Evolutionary conservation across 2,113 vertebrate genomes (phyloP), one percentile per base, ranked within the genome.

Genomic region (Mesitornis unicolor): DNA sequence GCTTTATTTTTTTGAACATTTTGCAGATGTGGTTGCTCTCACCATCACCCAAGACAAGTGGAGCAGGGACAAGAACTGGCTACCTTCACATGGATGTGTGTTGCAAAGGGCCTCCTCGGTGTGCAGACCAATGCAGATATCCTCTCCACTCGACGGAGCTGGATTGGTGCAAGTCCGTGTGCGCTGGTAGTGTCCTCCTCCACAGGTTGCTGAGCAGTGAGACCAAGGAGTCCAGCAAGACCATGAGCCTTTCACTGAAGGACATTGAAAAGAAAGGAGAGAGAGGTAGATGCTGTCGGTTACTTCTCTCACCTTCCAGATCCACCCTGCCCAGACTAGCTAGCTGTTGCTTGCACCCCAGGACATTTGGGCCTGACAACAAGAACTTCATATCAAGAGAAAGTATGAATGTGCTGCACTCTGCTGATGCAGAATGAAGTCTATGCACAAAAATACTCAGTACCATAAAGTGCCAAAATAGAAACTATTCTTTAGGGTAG

Each of bases 171-270:
- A 99, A 86, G 99, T 99, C 42, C 99, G 98, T 0, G 99, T 99
- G 80, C 99, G 99, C 86, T 99, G 99, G 93, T 99, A 99, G 96
- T 99, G 99, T 16, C 99, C 99, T 8, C 99, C 99, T 7, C 99
- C 99, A 11, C 99, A 99, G 20, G 99, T 99, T 65, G 99, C 99
- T 5, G 99, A 99, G 95, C 99, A 99, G 87, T 98, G 98, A 48
- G 99, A 99, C 99, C 99, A 99, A 6, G 99, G 96, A 7, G 99
- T 99, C 99, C 99, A 99, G 97, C 99, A 99, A 51, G 99, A 99
- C 99, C 99, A 99, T 0, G 98, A 98, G 7, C 99, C 99, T 59
- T 98, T 98, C 53, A 99, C 99, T 99, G 97, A 50, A 94, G 79
- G 57, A 54, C 38, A 93, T 85, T 47, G 43, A 81, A 91, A 89